Evolutionary conservation across 2,113 vertebrate genomes (phyloP).

Genomic region (Felis catus): F.catus_Fca126_mat1.0 CM031420.1:37504501-37505000

Average conservation of each 20-base stretch:
- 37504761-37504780: not conserved
- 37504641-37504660: not conserved
- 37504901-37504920: not conserved
- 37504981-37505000: not conserved
- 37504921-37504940: not conserved
- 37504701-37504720: fast-evolving
- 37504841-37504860: not conserved
- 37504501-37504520: not conserved
- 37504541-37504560: not conserved
- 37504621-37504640: not conserved
- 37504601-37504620: not conserved
- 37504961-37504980: not conserved
- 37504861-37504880: not conserved
- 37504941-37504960: not conserved
- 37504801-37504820: not conserved
- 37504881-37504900: not conserved
- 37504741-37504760: fast-evolving
- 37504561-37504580: not conserved
- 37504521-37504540: not conserved
- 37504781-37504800: not conserved
- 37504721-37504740: not conserved
- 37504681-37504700: not conserved
- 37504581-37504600: not conserved
- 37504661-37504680: not conserved
- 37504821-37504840: not conserved